A percentile compares a stretch with the other conserved stretches of the same genome.
phyloP scores from a whole-genome alignment of 2,888 invertebrate species.

The Cataglyphis livida region DNA sequence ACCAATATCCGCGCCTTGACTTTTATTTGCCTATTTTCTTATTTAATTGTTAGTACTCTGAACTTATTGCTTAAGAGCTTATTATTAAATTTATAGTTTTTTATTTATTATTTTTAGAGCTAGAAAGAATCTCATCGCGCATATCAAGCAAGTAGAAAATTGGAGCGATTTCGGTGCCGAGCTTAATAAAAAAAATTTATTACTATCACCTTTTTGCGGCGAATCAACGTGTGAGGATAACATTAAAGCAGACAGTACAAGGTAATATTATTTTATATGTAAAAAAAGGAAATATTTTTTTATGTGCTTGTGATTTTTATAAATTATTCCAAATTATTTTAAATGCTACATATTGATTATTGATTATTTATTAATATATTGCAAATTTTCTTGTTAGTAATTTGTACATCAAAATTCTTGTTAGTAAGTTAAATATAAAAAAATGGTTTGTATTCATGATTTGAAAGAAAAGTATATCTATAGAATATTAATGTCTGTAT shows the following conservation, averaged over 20 bases:
- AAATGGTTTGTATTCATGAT: background rate
- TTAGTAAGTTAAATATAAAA: background rate
- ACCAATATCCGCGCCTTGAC: too few species aligned
- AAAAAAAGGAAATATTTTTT: background rate
- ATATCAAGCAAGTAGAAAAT: slow-evolving; percentile 90
- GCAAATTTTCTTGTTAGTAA: slow-evolving; percentile 8
- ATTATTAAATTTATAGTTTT: background rate
- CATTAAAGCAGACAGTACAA: slow-evolving; percentile 98
- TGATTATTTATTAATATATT: background rate
- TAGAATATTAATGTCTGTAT: too few species aligned
- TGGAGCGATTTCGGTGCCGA: slow-evolving; percentile 94
- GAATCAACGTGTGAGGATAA: slow-evolving; percentile 95
- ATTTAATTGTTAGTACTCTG: too few species aligned
- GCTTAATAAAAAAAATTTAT: slow-evolving; percentile 95
- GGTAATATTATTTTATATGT: slow-evolving; percentile 86
- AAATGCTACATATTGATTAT: background rate
- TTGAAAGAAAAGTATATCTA: background rate
- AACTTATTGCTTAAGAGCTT: too few species aligned
- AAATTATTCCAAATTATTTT: background rate
- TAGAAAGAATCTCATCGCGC: slow-evolving; percentile 90
- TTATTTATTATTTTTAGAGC: slow-evolving; percentile 87
- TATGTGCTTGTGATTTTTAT: background rate
- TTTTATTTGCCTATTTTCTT: too few species aligned
- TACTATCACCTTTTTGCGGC: slow-evolving; percentile 99
- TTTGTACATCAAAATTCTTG: too few species aligned